Conservation (phyloP, 2,797 vertebrate species). For the Psittacula derbiana region DNA sequence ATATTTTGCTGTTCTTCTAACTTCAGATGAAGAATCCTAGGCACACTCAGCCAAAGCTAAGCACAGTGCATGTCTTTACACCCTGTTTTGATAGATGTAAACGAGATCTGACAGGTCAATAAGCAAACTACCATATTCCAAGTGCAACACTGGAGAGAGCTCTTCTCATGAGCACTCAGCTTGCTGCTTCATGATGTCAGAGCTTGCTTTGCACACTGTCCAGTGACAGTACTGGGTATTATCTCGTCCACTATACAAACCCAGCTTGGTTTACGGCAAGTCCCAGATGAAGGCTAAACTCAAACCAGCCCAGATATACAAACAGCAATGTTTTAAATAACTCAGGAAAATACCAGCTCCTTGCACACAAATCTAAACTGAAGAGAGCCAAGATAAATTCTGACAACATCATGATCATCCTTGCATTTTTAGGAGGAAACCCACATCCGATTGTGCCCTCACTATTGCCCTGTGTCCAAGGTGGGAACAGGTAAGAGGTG, state of each 20-base stretch:
- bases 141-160: background rate
- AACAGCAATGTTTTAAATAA: background rate
- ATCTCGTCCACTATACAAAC: background rate
- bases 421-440: background rate
- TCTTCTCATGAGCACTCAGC: background rate
- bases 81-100: fast-evolving
- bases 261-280: background rate
- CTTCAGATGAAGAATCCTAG: background rate
- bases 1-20: background rate
- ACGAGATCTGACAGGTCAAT: background rate
- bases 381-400: background rate
- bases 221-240: background rate
- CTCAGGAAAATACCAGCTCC: background rate
- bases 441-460: background rate
- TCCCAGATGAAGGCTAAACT: background rate
- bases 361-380: background rate
- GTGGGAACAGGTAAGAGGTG: background rate
- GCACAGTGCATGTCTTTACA: background rate
- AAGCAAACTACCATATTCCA: background rate
- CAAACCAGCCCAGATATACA: background rate
- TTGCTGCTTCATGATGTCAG: background rate
- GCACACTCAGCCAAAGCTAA: background rate
- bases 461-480: fast-evolving
- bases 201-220: background rate
- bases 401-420: fast-evolving